These are phyloP conservation scores for Strigops habroptila DNA, from an alignment of 2,113 vertebrate genomes.

Conservation along the genomic window DNA sequence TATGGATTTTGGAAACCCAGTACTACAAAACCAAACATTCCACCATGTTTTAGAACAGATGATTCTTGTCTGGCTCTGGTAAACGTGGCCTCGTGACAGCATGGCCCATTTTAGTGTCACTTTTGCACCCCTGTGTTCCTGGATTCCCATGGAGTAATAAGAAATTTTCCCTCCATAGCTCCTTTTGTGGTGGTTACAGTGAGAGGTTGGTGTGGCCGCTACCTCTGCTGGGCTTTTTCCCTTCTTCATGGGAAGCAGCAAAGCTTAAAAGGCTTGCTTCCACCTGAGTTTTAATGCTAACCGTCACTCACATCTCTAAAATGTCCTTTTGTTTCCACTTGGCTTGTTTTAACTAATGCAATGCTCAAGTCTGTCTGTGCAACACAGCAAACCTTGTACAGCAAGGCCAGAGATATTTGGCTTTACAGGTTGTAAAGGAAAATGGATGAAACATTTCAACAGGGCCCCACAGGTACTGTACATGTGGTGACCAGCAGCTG, in stretches of 20 bases:
- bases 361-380: not conserved
- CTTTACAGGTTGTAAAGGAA: not conserved
- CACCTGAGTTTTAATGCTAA: not conserved
- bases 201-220: not conserved
- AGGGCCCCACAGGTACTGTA: not conserved
- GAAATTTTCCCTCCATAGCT: not conserved
- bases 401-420: not conserved
- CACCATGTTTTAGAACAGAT: not conserved
- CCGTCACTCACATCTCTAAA: not conserved
- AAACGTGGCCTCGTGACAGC: not conserved
- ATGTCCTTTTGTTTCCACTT: not conserved
- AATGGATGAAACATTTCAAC: not conserved
- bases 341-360: not conserved
- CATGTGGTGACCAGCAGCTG: not conserved
- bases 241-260: not conserved
- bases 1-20: constrained; percentile 31
- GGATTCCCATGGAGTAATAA: constrained; percentile 1
- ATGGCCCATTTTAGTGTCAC: not conserved
- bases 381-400: not conserved
- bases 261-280: not conserved
- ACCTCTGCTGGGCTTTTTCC: not conserved
- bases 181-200: not conserved
- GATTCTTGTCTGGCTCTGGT: not conserved
- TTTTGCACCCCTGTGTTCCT: not conserved
- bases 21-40: constrained; percentile 14